Conservation (phyloP, 2,888 invertebrate genomes). For the Parnassius apollo region DNA sequence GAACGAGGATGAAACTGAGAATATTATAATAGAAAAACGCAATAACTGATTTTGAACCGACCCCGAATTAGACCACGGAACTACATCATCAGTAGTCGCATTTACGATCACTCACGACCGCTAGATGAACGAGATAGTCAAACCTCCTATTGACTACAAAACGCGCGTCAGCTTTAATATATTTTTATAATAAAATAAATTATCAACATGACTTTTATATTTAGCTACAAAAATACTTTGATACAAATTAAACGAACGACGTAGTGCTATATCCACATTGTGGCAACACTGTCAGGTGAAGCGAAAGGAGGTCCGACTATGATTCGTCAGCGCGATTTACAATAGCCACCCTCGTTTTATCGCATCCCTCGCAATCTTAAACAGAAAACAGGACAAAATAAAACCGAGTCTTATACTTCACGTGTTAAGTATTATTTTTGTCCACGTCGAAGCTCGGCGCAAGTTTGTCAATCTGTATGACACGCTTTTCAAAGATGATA, state of each 20-base stretch:
- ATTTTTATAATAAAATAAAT: no score
- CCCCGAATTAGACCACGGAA: no score
- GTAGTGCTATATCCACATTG: conserved; percentile 47
- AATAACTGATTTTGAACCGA: no score
- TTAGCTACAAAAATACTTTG: neutral
- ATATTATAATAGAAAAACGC: no score
- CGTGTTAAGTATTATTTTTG: conserved; percentile 3
- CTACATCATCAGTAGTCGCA: no score
- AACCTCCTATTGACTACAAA: no score
- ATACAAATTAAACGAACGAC: conserved; percentile 11
- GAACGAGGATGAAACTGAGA: no score
- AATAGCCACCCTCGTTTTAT: conserved; percentile 71
- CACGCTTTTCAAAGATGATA: conserved; percentile 22
- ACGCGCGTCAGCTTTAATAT: no score
- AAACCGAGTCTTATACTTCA: conserved; percentile 1
- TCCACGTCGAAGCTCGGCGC: conserved; percentile 19
- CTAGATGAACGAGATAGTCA: no score
- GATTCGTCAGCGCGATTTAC: conserved; percentile 73
- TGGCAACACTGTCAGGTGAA: conserved; percentile 65
- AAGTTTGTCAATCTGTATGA: conserved; percentile 26
- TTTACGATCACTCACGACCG: no score
- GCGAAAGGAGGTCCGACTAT: conserved; percentile 57
- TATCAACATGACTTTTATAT: no score
- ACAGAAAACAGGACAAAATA: conserved; percentile 7
- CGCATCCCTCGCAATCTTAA: conserved; percentile 41